phyloP scores from a whole-genome alignment of 2,888 invertebrate genomes.

The Plebejus anna region DNA sequence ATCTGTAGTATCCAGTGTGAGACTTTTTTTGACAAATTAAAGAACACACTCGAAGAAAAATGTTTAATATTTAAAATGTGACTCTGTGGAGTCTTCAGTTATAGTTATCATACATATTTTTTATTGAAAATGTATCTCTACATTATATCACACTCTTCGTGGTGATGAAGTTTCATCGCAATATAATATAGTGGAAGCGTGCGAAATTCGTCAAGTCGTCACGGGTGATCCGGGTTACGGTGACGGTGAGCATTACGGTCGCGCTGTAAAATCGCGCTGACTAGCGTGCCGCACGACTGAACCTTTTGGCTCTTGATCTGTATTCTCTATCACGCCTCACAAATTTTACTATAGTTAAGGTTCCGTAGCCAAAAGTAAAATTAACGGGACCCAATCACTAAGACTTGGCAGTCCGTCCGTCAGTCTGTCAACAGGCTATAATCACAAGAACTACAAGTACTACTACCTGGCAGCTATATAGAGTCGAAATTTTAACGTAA shows the following conservation, averaged over 20 bases:
- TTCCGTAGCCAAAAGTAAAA: neutral
- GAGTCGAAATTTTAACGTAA: no score
- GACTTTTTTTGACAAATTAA: no score
- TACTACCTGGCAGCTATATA: no score
- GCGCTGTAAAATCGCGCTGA: constrained; percentile 49
- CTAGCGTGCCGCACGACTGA: constrained; percentile 58
- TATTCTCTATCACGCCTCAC: neutral
- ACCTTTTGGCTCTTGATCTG: constrained; percentile 18
- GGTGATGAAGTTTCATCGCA: neutral
- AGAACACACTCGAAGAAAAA: no score
- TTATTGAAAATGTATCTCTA: no score
- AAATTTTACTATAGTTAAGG: neutral
- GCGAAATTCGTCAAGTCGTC: constrained; percentile 29
- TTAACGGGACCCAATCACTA: neutral
- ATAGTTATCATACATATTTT: no score
- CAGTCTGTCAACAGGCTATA: no score
- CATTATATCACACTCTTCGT: neutral
- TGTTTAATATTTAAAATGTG: no score
- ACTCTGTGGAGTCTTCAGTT: no score
- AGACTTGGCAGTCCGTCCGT: neutral
- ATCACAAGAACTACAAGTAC: no score
- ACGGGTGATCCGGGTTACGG: constrained; percentile 32
- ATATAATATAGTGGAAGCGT: constrained; percentile 17
- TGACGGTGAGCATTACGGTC: constrained; percentile 31
- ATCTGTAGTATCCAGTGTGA: no score